Conservation (phyloP, 2,888 invertebrate species). For the Tiliacea aurago region DNA sequence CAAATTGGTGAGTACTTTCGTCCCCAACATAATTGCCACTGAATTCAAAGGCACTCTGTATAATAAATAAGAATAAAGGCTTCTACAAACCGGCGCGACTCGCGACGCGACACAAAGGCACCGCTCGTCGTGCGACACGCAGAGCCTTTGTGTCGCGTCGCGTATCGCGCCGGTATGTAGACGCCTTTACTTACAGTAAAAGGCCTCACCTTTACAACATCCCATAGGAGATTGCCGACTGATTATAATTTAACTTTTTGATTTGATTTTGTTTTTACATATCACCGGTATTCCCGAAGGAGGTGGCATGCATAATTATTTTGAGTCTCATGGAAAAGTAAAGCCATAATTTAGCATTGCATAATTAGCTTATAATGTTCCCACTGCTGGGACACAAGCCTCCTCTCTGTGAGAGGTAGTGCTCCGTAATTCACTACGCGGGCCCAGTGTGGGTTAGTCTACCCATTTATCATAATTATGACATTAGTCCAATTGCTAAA, state of each 20-base stretch:
- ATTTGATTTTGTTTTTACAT: constrained; percentile 32
- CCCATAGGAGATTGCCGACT: constrained; percentile 18
- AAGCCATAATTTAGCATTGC: neutral
- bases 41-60: neutral
- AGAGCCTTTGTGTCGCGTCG: too few relatives aligned
- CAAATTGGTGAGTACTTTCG: neutral
- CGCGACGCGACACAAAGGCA: too few relatives aligned
- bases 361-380: neutral
- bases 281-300: constrained; percentile 4
- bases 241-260: constrained; percentile 37
- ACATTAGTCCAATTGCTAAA: neutral
- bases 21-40: too few relatives aligned
- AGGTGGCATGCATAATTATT: neutral
- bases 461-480: neutral
- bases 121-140: too few relatives aligned
- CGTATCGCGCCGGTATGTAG: too few relatives aligned
- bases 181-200: neutral
- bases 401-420: too few relatives aligned
- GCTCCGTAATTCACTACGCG: neutral
- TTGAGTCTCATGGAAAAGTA: neutral
- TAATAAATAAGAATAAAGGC: neutral
- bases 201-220: neutral
- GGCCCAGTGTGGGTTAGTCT: neutral
- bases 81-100: too few relatives aligned
- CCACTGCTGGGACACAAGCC: neutral